These are phyloP conservation scores for Dolichopus griseipennis DNA, from an alignment of 2,888 invertebrate species.

Conservation along the genomic window DNA sequence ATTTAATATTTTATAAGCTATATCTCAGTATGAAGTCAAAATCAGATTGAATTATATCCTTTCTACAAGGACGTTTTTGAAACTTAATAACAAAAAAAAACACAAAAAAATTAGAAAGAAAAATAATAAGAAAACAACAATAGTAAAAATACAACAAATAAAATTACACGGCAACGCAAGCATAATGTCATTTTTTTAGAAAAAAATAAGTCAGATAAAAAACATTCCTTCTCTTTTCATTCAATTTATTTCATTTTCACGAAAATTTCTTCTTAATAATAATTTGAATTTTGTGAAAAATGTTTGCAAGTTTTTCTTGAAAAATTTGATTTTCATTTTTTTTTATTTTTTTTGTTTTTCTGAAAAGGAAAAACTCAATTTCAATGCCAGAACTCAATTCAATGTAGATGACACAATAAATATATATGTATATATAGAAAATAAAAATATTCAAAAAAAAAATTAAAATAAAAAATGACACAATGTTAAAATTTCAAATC, in stretches of 20 bases:
- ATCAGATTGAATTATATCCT: background rate
- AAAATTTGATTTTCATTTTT: background rate
- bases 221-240: too few species aligned
- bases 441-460: too few species aligned
- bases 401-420: too few species aligned
- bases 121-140: background rate
- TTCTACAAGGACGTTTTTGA: background rate
- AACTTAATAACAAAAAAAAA: background rate
- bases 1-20: slow-evolving; percentile 1
- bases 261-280: too few species aligned
- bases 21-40: background rate
- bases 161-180: background rate
- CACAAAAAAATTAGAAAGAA: background rate
- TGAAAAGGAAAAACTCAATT: background rate
- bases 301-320: too few species aligned
- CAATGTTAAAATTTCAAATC: too few species aligned
- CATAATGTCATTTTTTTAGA: background rate
- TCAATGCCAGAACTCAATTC: background rate
- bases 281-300: too few species aligned
- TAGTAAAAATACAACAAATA: background rate
- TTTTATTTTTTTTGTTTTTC: background rate
- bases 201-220: too few species aligned
- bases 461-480: too few species aligned
- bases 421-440: too few species aligned
- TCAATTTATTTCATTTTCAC: too few species aligned